A percentile compares a stretch with the other conserved stretches of the same genome.
phyloP scores from a whole-genome alignment of 2,888 invertebrate genomes.

The Plemyria rubiginata region DNA sequence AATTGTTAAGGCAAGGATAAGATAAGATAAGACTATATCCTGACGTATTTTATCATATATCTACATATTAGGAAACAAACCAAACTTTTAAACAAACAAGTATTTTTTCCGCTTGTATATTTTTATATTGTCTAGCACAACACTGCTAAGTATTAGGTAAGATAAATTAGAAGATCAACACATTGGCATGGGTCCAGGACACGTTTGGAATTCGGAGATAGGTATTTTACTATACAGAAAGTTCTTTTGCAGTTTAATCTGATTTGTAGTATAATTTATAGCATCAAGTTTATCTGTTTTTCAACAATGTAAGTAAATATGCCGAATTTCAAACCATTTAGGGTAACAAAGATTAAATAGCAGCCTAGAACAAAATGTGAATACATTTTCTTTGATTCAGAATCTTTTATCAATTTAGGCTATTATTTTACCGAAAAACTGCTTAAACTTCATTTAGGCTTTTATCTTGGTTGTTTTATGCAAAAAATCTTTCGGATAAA shows the following conservation, averaged over 20 bases:
- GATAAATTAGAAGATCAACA: slow-evolving; percentile 52
- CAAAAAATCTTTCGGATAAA: slow-evolving; percentile 30
- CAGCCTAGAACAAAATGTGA: slow-evolving; percentile 7
- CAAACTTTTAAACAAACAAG: too few species aligned
- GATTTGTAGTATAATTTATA: slow-evolving; percentile 28
- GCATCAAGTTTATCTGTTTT: slow-evolving; percentile 8
- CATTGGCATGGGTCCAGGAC: slow-evolving; percentile 67
- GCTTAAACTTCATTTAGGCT: slow-evolving; percentile 54
- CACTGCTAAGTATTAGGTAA: slow-evolving; percentile 40
- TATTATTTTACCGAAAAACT: slow-evolving; percentile 35
- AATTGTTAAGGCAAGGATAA: too few species aligned
- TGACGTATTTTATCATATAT: too few species aligned
- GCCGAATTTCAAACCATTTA: background rate
- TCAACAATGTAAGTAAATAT: slow-evolving; percentile 1
- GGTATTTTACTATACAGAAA: slow-evolving; percentile 22
- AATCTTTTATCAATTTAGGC: slow-evolving; percentile 15
- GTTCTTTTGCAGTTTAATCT: slow-evolving; percentile 27
- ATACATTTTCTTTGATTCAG: slow-evolving; percentile 12
- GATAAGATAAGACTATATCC: too few species aligned
- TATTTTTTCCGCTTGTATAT: background rate
- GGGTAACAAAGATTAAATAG: background rate
- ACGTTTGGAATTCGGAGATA: slow-evolving; percentile 45
- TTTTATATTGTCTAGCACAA: slow-evolving; percentile 9
- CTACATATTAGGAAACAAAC: background rate
- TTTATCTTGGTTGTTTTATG: slow-evolving; percentile 41